Conservation (phyloP, 2,113 vertebrate species). For the Indicator maculatus region DNA sequence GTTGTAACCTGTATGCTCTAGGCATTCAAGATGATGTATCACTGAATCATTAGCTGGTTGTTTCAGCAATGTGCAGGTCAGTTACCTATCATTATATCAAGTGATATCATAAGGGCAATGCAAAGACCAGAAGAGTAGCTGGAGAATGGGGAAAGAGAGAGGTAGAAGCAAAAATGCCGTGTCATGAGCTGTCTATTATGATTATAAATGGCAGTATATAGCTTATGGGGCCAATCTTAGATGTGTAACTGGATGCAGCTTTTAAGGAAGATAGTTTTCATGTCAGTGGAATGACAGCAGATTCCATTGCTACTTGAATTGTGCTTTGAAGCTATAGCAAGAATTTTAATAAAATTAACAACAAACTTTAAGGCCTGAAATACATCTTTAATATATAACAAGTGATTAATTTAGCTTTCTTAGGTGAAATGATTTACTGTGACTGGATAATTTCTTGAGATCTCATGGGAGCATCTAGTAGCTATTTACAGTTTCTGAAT, state of each 20-base stretch:
- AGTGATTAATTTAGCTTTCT: not conserved
- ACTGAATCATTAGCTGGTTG: not conserved
- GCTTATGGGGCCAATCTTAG: not conserved
- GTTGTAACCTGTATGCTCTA: not conserved
- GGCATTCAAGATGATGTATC: not conserved
- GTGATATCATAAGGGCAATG: not conserved
- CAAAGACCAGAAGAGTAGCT: not conserved
- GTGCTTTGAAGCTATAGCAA: not conserved
- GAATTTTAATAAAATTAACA: not conserved
- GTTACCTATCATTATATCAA: not conserved
- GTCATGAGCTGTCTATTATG: not conserved
- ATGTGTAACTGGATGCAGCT: not conserved
- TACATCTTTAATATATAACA: not conserved
- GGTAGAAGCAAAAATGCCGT: not conserved
- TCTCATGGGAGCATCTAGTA: not conserved
- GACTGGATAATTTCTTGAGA: not conserved
- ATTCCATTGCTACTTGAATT: not conserved
- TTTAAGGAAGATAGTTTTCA: not conserved
- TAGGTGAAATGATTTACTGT: not conserved
- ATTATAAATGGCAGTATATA: not conserved
- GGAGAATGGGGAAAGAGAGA: not conserved
- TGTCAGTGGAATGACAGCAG: not conserved
- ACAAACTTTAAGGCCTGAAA: not conserved
- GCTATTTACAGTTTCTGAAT: not conserved
- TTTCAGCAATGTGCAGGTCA: not conserved